These are phyloP conservation scores for Silurus lanzhouensis DNA, from an alignment of 2,797 vertebrate genomes.

Conservation along the genomic window DNA sequence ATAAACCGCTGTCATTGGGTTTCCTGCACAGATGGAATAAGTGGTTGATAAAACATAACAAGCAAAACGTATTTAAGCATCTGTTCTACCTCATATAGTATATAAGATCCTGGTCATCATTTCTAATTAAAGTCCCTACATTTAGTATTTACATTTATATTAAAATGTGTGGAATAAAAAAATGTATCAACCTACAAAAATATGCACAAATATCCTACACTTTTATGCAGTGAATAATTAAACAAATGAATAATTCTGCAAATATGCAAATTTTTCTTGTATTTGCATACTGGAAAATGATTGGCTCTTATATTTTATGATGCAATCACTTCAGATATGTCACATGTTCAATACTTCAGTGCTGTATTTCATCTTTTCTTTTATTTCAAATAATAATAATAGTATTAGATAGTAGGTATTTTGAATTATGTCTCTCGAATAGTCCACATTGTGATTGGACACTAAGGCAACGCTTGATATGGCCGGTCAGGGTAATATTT, in stretches of 20 bases:
- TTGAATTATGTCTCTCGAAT: not conserved
- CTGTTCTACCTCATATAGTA: not conserved
- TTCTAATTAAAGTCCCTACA: not conserved
- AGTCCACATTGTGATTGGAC: not conserved
- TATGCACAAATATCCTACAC: not conserved
- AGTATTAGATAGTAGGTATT: too few species aligned
- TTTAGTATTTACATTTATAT: not conserved
- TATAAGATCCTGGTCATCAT: not conserved
- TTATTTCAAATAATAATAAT: not conserved
- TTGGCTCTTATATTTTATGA: not conserved
- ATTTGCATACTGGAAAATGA: not conserved
- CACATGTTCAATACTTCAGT: not conserved
- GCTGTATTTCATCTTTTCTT: not conserved
- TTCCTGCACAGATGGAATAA: conserved; percentile 75
- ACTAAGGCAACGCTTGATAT: not conserved
- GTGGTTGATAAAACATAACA: not conserved
- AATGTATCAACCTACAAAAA: not conserved
- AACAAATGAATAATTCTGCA: not conserved
- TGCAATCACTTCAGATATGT: not conserved
- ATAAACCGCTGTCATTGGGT: conserved; percentile 94
- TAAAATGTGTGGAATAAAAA: not conserved
- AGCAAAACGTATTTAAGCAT: not conserved
- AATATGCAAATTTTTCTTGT: not conserved
- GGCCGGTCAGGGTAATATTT: not conserved
- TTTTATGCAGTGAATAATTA: not conserved